These are phyloP conservation scores for Napeogenes sylphis DNA, from an alignment of 2,888 invertebrate genomes.

Conservation along the genomic window DNA sequence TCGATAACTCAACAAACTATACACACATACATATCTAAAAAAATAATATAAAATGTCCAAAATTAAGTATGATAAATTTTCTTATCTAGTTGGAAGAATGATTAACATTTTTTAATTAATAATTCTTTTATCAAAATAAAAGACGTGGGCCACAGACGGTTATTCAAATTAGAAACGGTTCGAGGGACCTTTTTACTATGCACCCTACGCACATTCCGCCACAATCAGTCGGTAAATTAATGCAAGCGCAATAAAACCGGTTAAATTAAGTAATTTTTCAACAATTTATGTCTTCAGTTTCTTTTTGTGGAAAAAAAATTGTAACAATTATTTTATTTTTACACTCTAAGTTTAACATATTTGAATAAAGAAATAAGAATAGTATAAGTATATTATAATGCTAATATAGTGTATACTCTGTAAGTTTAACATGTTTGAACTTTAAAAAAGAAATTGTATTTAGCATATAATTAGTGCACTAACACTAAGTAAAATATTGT, in stretches of 20 bases:
- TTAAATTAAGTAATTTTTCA: constrained; percentile 4
- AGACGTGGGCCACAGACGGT: constrained; percentile 7
- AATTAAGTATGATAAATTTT: no score
- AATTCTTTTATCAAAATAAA: neutral
- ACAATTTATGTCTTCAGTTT: neutral
- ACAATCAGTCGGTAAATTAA: constrained; percentile 11
- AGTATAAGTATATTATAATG: no score
- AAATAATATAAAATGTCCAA: no score
- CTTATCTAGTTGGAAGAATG: neutral
- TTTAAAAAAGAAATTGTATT: no score
- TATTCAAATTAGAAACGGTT: constrained; percentile 21
- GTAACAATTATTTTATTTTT: no score
- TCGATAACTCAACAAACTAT: constrained; percentile 1
- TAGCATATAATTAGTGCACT: no score
- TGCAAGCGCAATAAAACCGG: constrained; percentile 15
- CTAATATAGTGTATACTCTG: no score
- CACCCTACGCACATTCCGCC: constrained; percentile 24
- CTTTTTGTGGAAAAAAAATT: neutral
- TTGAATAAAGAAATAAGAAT: no score
- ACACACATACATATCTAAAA: no score
- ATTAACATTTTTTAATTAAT: neutral
- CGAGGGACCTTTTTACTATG: constrained; percentile 18
- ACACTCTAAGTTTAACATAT: no score
- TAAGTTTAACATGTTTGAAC: no score
- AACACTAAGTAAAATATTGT: no score